Conservation (phyloP, 2,797 vertebrate species). For the Sebastiscus tertius region DNA sequence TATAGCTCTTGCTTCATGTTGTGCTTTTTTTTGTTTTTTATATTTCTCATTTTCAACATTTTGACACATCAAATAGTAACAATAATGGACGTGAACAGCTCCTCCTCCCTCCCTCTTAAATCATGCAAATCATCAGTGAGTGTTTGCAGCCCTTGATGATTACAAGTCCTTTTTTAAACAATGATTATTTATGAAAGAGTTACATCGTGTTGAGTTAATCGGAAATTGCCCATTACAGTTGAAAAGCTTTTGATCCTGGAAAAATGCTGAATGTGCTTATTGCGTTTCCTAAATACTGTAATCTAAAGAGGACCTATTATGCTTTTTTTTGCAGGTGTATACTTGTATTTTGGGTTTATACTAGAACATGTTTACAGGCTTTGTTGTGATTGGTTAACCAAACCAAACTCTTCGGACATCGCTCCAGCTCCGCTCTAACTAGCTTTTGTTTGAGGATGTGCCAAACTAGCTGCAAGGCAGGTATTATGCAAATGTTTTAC, state of each 20-base stretch:
- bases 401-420: too few relatives aligned
- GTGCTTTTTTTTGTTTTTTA: not conserved
- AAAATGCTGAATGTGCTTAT: not conserved
- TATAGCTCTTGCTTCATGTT: not conserved
- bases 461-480: too few relatives aligned
- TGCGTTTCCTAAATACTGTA: not conserved
- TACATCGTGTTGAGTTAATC: not conserved
- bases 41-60: conserved; percentile 15
- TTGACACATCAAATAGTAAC: conserved; percentile 35
- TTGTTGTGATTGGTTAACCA: too few relatives aligned
- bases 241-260: not conserved
- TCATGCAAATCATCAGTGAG: conserved; percentile 22
- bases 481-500: too few relatives aligned
- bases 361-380: too few relatives aligned
- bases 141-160: conserved; percentile 21
- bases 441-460: too few relatives aligned
- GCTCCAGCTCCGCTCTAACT: too few relatives aligned
- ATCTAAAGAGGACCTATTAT: too few relatives aligned
- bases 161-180: conserved; percentile 6
- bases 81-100: conserved; percentile 15
- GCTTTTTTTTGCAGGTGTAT: rapidly evolving
- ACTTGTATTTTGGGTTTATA: too few relatives aligned
- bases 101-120: conserved; percentile 13
- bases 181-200: conserved; percentile 18
- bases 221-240: not conserved